These are phyloP conservation scores for Elephas maximus DNA, from an alignment of 2,113 vertebrate species.

Conservation along the genomic window DNA sequence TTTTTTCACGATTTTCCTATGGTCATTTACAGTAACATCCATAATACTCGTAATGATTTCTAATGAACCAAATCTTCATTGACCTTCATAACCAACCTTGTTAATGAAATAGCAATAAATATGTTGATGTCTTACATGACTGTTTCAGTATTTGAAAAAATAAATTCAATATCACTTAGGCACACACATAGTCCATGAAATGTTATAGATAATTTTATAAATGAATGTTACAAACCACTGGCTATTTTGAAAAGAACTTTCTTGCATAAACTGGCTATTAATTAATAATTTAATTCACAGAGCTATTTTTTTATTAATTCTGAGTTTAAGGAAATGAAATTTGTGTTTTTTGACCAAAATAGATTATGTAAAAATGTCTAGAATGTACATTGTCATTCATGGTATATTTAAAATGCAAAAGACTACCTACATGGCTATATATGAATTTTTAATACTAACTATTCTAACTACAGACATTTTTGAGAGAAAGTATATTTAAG, in stretches of 20 bases:
- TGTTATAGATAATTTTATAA: neutral
- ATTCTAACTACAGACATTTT: neutral
- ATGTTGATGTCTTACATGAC: neutral
- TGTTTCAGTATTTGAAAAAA: neutral
- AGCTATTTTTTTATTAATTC: neutral
- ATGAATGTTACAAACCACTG: neutral
- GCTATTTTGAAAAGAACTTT: neutral
- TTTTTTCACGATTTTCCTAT: neutral
- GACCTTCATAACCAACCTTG: neutral
- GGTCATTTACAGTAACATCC: neutral
- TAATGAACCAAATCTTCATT: neutral
- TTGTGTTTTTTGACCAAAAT: neutral
- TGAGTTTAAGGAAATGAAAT: neutral
- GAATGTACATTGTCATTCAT: neutral
- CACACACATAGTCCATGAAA: neutral
- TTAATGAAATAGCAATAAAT: neutral
- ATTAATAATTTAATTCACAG: constrained; percentile 13
- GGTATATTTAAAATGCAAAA: neutral
- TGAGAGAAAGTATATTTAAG: neutral
- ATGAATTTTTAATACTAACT: neutral
- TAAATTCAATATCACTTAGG: neutral
- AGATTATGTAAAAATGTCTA: neutral
- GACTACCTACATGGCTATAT: neutral
- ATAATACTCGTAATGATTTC: neutral
- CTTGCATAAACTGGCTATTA: neutral